Evolutionary conservation across 37 sponge, comb jelly and placozoan genomes (phyloP), one percentile per base, ranked within the genome.

Genomic region (Chondrosia reniformis): DNA sequence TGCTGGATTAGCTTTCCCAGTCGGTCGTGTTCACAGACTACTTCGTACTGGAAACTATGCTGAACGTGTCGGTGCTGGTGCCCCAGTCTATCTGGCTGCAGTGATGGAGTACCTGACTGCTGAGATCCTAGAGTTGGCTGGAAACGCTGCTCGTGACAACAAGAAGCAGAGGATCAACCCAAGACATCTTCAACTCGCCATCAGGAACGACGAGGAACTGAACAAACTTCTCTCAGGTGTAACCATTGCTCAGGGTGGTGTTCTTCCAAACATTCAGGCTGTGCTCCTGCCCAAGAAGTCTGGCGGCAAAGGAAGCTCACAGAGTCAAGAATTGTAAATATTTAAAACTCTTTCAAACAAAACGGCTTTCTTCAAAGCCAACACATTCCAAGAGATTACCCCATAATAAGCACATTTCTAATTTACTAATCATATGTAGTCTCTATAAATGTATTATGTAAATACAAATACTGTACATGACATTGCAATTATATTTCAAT

Each of bases 111-210:
- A 90, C 75, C 81, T 90, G 63, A 82, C 84, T 30, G 91, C 91
- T 61, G 91, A 90, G 78, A 84, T 90, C 84, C 74, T 90, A 5
- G 91, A 90, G 63, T 52, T 90, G 91, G 91, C 91, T 22, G 91
- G 91, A 22, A 90, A 90, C 75, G 91, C 91, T 36, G 91, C 91
- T 44, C 86, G 91, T 46, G 91, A 90, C 86, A 90, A 90, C 86
- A 90, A 90, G 86, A 90, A 90, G 77, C 55, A 61, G 63, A 64
- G 91, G 67, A 90, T 90, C 74, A 86, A 75, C 67, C 91, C 91
- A 30, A 79, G 91, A 45, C 91, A 90, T 63, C 81, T 90, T 55
- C 91, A 90, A 45, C 81, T 90, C 33, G 91, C 91, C 74, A 81
- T 90, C 72, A 66, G 91, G 30, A 90, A 90, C 57, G 91, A 90